Evolutionary conservation across 2,888 invertebrate genomes (phyloP), one percentile per base, ranked within the genome.

Genomic region (Trissolcus japonicus): DNA sequence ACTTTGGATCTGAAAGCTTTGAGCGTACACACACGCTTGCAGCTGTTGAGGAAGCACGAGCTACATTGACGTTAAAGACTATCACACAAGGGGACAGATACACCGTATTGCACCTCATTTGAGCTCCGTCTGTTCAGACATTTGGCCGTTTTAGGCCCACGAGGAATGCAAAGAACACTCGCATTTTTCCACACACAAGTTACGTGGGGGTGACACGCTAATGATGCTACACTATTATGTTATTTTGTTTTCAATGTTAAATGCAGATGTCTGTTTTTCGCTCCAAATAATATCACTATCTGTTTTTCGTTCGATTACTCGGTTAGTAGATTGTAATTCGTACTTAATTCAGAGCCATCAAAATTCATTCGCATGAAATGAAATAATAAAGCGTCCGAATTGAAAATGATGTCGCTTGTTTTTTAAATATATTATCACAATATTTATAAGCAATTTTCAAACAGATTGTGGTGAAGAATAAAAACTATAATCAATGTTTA

Each of bases 41-140:
- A 87, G 88, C 87, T 88, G 87, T 86, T 85, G 86, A 87, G 87
- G 87, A 87, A 84, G 84, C 87, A 85, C 86, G 87, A 85, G 86
- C 87, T 87, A 85, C 86, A 85, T 83, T 82, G 83, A 86, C 83
- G 85, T 86, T 86, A 83, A 85, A 78, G 81, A 81, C 77, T 80
- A 80, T 81, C 81, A 50, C 62, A 71, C 35, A 77, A 80, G 81
- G 81, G 81, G 78, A 76, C 67, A 57, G 62, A 57, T 59, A 67
- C 55, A 59, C 60, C 66, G 69, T 68, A 59, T 74, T 67, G 67
- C 82, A 76, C 84, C 83, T 83, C 82, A 84, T 84, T 84, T 82
- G 79, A 83, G 82, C 81, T 80, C 83, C 82, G 83, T 82, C 81
- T 82, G 82, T 82, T 80, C 82, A 81, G 84, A 83, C 81, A 82